phyloP scores from a whole-genome alignment of 1,140 invertebrate species.

The Ips typographus region DNA sequence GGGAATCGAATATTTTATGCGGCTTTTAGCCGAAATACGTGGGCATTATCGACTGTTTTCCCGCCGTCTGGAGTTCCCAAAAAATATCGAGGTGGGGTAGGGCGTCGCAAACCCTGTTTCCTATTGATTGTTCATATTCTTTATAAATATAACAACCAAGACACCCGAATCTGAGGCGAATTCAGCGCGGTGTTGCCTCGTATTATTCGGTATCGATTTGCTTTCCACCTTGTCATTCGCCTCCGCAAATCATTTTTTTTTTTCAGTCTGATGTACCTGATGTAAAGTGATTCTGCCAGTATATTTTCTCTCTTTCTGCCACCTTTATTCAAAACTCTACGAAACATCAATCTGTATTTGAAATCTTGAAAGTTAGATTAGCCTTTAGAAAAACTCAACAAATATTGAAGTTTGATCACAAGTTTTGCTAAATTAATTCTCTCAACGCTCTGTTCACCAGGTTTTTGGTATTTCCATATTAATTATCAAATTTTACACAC shows the following conservation, averaged over 20 bases:
- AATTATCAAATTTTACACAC: too few species aligned
- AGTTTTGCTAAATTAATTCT: too few species aligned
- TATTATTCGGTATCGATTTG: slow-evolving; percentile 30
- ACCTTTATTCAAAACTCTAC: too few species aligned
- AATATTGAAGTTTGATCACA: too few species aligned
- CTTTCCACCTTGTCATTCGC: slow-evolving; percentile 15
- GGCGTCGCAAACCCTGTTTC: slow-evolving; percentile 20
- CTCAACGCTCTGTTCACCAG: too few species aligned
- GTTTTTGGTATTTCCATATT: too few species aligned
- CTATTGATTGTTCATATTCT: slow-evolving; percentile 34
- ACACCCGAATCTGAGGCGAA: slow-evolving; percentile 21
- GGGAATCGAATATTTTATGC: too few species aligned
- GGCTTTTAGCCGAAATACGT: not conserved
- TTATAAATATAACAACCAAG: slow-evolving; percentile 36
- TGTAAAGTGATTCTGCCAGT: too few species aligned
- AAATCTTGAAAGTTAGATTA: too few species aligned
- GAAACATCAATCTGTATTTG: too few species aligned
- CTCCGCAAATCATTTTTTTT: slow-evolving; percentile 17
- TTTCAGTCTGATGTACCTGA: not conserved
- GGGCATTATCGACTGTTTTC: slow-evolving; percentile 18
- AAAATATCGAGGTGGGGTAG: slow-evolving; percentile 26
- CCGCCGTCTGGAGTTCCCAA: slow-evolving; percentile 19
- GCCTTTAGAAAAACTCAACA: too few species aligned
- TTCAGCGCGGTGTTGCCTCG: slow-evolving; percentile 15
- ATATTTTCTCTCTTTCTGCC: too few species aligned